Evolutionary conservation across 2,113 vertebrate species (phyloP).

Genomic region (Syrmaticus mikado): DNA sequence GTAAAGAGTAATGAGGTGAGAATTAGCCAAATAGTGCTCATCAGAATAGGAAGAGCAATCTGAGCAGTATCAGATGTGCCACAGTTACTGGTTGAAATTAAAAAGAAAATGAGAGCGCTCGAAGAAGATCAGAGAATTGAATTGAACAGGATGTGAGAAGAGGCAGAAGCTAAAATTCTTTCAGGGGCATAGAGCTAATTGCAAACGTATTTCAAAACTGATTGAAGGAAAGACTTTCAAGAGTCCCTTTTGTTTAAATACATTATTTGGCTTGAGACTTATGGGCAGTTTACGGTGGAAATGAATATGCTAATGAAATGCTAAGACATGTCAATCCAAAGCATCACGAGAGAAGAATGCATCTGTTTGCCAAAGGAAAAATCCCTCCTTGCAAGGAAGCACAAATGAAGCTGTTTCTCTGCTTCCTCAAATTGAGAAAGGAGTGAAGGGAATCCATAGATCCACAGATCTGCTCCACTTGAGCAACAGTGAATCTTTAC

Average conservation of each 20-base stretch:
- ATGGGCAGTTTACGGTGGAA: neutral
- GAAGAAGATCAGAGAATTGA: neutral
- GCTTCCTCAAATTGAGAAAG: neutral
- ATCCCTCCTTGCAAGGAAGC: neutral
- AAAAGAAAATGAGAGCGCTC: neutral
- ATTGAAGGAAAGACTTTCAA: neutral
- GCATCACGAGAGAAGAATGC: neutral
- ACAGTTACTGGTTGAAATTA: neutral
- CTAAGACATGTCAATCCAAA: neutral
- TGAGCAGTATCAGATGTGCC: neutral
- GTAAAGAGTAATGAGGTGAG: slow-evolving; percentile 9
- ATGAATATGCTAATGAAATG: neutral
- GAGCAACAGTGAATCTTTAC: neutral
- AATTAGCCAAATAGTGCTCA: neutral
- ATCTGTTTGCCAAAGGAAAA: neutral
- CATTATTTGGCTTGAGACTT: neutral
- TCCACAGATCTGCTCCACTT: neutral
- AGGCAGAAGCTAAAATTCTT: neutral
- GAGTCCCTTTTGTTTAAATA: neutral
- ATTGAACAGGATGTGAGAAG: neutral
- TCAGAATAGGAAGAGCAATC: neutral
- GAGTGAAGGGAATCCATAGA: neutral
- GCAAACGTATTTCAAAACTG: neutral
- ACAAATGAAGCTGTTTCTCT: neutral
- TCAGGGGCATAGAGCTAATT: neutral